Percentiles rank a stretch among this genome's conserved stretches.
phyloP scores from a whole-genome alignment of 2,113 vertebrate species.

The Hiodon alosoides region DNA sequence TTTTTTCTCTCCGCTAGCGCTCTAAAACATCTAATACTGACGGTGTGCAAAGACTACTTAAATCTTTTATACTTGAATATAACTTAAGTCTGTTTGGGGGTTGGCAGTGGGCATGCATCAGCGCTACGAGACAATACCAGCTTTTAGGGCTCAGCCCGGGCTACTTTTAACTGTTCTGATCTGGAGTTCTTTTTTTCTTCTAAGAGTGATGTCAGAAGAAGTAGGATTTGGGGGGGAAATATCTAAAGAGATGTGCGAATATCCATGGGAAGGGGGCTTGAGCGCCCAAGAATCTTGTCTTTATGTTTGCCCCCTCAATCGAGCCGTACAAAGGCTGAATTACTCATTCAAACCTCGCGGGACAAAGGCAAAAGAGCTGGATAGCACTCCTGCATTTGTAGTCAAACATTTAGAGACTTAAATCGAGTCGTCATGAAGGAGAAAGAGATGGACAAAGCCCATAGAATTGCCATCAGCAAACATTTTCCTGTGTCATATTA shows the following conservation, averaged over 20 bases:
- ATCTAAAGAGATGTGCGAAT: conserved; percentile 83
- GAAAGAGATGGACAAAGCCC: conserved; percentile 99
- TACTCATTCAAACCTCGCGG: conserved; percentile 95
- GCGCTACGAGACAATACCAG: conserved; percentile 63
- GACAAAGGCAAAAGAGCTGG: conserved; percentile 97
- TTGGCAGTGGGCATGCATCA: conserved; percentile 61
- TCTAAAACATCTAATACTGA: conserved; percentile 36
- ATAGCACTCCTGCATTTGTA: conserved; percentile 99
- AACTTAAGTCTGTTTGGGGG: conserved; percentile 47
- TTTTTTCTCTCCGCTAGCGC: conserved; percentile 9
- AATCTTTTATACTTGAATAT: conserved; percentile 40
- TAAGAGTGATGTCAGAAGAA: conserved; percentile 75
- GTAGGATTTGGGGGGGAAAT: conserved; percentile 67
- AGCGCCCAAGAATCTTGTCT: conserved; percentile 99
- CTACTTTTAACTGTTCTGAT: conserved; percentile 63
- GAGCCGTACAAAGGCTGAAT: conserved; percentile 99
- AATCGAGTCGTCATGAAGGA: conserved; percentile 99
- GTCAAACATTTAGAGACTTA: conserved; percentile 99
- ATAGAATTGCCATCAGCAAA: conserved; percentile 99
- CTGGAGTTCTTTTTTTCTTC: conserved; percentile 44
- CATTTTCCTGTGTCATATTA: conserved; percentile 99
- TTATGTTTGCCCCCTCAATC: conserved; percentile 99
- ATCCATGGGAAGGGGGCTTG: conserved; percentile 98
- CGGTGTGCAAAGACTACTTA: conserved; percentile 53
- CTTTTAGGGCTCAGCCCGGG: conserved; percentile 50